Conservation (phyloP, 2,888 invertebrate genomes). For the Troglohyphantes excavatus region DNA sequence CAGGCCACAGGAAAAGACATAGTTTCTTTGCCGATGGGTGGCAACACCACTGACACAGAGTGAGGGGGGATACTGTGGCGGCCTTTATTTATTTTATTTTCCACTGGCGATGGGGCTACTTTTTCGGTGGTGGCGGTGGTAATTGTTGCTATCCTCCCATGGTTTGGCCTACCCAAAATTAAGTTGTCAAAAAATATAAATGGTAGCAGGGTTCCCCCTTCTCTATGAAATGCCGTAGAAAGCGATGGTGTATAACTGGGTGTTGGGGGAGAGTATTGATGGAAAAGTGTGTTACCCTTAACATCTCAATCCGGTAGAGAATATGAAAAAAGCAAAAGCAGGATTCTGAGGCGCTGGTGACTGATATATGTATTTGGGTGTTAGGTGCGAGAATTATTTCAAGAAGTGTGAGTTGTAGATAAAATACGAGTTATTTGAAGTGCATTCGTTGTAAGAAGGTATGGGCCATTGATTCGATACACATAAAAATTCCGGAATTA, state of each 20-base stretch:
- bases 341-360: no score
- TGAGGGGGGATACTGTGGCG: background rate
- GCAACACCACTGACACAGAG: constrained; percentile 59
- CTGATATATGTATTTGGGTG: no score
- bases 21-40: constrained; percentile 35
- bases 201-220: constrained; percentile 41
- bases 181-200: constrained; percentile 79
- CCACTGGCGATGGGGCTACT: constrained; percentile 50
- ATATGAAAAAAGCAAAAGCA: background rate
- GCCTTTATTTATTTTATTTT: constrained; percentile 72
- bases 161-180: constrained; percentile 67
- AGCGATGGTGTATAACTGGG: constrained; percentile 29
- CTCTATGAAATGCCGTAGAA: constrained; percentile 31
- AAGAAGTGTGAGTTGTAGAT: no score
- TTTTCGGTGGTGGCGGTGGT: constrained; percentile 56
- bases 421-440: no score
- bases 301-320: constrained; percentile 13
- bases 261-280: constrained; percentile 41
- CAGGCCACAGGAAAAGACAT: constrained; percentile 52
- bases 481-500: no score
- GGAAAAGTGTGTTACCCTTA: constrained; percentile 5
- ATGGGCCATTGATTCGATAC: no score
- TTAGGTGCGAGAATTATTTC: no score
- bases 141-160: constrained; percentile 44
- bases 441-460: no score